Evolutionary conservation across 92 coral and sea anemone genomes (phyloP).

Genomic region (Porites cylindrica): DNA sequence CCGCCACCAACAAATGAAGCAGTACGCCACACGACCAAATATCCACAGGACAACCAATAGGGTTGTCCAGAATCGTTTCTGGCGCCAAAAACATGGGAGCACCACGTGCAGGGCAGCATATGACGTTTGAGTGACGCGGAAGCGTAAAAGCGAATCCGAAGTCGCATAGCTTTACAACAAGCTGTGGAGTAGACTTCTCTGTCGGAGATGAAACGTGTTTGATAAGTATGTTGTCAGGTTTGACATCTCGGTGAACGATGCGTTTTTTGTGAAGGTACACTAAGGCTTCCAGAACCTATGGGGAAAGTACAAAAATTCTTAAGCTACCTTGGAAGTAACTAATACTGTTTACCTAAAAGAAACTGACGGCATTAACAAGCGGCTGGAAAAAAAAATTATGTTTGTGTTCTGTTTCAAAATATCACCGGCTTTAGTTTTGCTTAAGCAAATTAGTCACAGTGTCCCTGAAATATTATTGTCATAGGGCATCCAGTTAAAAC

Average conservation of each 20-base stretch:
- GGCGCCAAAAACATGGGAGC: constrained; percentile 99
- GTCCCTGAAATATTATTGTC: too few species aligned
- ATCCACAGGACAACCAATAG: constrained; percentile 93
- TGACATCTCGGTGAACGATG: constrained; percentile 93
- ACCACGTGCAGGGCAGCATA: constrained; percentile 87
- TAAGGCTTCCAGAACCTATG: constrained; percentile 84
- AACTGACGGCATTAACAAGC: background rate
- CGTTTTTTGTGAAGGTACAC: constrained; percentile 86
- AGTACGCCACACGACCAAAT: constrained; percentile 94
- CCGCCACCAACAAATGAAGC: constrained; percentile 85
- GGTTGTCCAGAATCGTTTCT: constrained; percentile 94
- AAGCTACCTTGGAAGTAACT: background rate
- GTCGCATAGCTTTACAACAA: constrained; percentile 87
- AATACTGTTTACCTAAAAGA: background rate
- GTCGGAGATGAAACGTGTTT: constrained; percentile 63
- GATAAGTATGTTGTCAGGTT: constrained; percentile 93
- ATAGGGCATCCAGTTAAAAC: too few species aligned
- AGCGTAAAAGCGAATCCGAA: constrained; percentile 91
- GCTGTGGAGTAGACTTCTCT: constrained; percentile 34
- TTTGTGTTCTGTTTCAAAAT: too few species aligned
- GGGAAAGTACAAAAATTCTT: background rate
- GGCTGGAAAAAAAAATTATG: background rate
- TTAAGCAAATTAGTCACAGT: too few species aligned
- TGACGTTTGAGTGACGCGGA: constrained; percentile 69
- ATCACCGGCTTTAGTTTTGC: too few species aligned